These are phyloP conservation scores for Ochlodes sylvanus DNA, from an alignment of 2,888 invertebrate species.

Conservation along the genomic window DNA sequence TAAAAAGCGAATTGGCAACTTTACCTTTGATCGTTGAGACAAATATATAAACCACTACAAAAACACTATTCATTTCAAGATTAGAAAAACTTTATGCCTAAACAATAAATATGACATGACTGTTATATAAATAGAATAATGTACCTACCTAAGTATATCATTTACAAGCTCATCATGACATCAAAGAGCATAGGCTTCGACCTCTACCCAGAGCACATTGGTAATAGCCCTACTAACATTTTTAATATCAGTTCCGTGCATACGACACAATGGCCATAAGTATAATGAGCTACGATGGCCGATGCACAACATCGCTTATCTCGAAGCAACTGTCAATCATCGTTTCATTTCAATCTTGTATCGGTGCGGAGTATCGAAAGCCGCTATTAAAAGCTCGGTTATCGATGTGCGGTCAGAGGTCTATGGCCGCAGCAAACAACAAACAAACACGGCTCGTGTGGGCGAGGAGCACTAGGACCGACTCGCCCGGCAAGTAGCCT, in stretches of 20 bases:
- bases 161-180: no score
- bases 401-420: constrained; percentile 49
- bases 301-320: constrained; percentile 2
- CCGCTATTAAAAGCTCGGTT: constrained; percentile 26
- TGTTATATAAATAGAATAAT: no score
- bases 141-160: no score
- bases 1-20: no score
- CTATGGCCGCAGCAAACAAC: constrained; percentile 49
- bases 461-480: neutral
- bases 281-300: neutral
- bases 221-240: neutral
- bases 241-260: neutral
- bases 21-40: no score
- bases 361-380: constrained; percentile 25
- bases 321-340: constrained; percentile 24
- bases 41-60: no score
- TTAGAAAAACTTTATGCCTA: no score
- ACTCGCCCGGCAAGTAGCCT: no score
- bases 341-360: constrained; percentile 20
- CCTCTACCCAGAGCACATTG: neutral
- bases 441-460: constrained; percentile 29
- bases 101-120: no score
- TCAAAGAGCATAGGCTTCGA: no score
- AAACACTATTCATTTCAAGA: no score
- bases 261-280: neutral